These are phyloP conservation scores for Nymphalis io DNA, from an alignment of 1,140 invertebrate genomes.

Conservation along the genomic window DNA sequence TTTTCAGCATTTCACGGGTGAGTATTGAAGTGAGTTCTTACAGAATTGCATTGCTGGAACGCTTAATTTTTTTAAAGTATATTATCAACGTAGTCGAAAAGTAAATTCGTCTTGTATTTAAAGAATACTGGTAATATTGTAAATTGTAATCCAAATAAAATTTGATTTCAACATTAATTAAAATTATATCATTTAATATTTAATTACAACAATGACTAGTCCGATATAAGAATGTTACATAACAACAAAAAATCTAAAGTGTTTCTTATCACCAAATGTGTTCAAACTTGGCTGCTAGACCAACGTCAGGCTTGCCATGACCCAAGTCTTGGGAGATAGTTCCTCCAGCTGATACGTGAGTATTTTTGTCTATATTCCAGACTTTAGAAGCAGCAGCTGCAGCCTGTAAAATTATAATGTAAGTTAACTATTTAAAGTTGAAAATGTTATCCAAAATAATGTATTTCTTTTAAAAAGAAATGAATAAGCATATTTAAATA, in stretches of 20 bases:
- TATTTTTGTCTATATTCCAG: constrained; percentile 54
- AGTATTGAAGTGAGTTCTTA: too few relatives aligned
- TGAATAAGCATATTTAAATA: too few relatives aligned
- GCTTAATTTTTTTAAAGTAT: too few relatives aligned
- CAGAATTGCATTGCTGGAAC: too few relatives aligned
- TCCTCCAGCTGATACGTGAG: constrained; percentile 45
- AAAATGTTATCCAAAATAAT: background rate
- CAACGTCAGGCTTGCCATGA: constrained; percentile 42
- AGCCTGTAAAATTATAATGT: constrained; percentile 36
- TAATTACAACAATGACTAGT: constrained; percentile 6
- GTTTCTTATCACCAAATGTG: constrained; percentile 13
- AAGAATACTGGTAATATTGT: too few relatives aligned
- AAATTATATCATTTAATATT: constrained; percentile 1
- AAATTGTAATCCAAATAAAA: too few relatives aligned
- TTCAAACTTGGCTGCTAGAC: constrained; percentile 34
- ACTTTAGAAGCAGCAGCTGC: constrained; percentile 41
- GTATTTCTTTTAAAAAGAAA: background rate
- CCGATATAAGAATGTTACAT: background rate
- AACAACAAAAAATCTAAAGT: background rate
- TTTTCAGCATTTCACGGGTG: too few relatives aligned
- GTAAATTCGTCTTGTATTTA: too few relatives aligned
- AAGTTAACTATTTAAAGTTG: background rate
- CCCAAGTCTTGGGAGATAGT: constrained; percentile 36
- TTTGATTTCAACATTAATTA: too few relatives aligned
- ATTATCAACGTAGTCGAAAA: too few relatives aligned